Base-by-base conservation (phyloP, 2,113 vertebrate species). In the Paraplagusia blochii region DNA sequence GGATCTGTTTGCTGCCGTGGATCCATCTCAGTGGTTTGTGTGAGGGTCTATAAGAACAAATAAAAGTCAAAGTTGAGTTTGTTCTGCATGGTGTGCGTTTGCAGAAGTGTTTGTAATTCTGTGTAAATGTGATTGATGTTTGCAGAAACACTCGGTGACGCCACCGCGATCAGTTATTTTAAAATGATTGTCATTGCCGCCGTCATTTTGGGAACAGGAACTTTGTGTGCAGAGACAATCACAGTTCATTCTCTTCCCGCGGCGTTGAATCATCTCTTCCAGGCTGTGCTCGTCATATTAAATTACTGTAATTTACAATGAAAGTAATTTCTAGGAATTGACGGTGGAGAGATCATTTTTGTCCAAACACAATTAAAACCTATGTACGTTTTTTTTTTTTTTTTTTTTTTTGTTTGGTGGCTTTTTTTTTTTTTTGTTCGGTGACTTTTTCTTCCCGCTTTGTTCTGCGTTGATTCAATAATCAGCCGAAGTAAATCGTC, bases 401-500 rank as follows among this genome's bases (percentile, higher is more conserved):
- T 54, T 77, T 58, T 44, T 60, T 48, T 46, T 55, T 61, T 49
- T 55, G 22, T 29, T 6, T n/a, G n/a, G n/a, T n/a, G n/a, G n/a
- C n/a, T 67, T 63, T 83, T n/a, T 66, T 46, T 38, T 29, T 34
- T 64, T 54, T 77, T 58, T 44, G 57, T 48, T 46, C n/a, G n/a
- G n/a, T n/a, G n/a, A n/a, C n/a, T 55, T 61, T 49, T 55, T 2
- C 6, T 6, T 29, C 12, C 12, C 13, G 38, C 13, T 40, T 40
- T 40, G 38, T 11, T 39, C 42, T 64, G 45, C 62, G 19, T 55
- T 75, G 66, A 84, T 84, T 87, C 69, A 86, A 87, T 84, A 83
- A 88, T 79, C 83, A 83, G 76, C 81, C 67, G 55, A 86, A 76
- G 72, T 86, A 87, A 88, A 87, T 87, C 76, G 85, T 85, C 69